phyloP scores from a whole-genome alignment of 2,113 vertebrate genomes.

The Solea solea region DNA sequence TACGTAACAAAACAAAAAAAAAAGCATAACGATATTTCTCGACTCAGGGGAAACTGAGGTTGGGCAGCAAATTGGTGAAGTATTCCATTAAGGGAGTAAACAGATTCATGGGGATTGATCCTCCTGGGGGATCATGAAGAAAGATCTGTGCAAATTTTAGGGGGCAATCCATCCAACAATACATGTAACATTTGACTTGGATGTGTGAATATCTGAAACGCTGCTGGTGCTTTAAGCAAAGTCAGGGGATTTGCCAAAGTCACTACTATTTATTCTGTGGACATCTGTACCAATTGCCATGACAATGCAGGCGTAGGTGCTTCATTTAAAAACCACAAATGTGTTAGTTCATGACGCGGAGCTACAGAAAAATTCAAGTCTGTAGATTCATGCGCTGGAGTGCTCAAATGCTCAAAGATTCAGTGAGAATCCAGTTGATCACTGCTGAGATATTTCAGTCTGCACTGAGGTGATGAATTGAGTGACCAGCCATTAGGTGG shows the following conservation, averaged over 20 bases:
- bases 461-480: background rate
- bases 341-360: background rate
- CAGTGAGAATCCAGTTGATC: background rate
- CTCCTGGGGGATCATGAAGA: no score
- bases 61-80: no score
- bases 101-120: no score
- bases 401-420: background rate
- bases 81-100: no score
- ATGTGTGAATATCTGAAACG: background rate
- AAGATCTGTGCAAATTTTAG: background rate
- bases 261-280: background rate
- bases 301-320: background rate
- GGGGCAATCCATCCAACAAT: background rate
- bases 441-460: background rate
- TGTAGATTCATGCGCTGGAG: background rate
- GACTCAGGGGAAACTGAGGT: no score
- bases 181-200: no score
- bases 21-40: no score
- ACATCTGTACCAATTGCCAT: background rate
- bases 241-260: background rate
- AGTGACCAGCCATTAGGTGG: background rate
- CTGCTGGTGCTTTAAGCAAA: no score
- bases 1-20: no score
- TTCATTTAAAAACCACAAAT: background rate
- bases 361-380: background rate